phyloP scores from a whole-genome alignment of 1,140 invertebrate genomes.

The Aphaenogaster rudis region DNA sequence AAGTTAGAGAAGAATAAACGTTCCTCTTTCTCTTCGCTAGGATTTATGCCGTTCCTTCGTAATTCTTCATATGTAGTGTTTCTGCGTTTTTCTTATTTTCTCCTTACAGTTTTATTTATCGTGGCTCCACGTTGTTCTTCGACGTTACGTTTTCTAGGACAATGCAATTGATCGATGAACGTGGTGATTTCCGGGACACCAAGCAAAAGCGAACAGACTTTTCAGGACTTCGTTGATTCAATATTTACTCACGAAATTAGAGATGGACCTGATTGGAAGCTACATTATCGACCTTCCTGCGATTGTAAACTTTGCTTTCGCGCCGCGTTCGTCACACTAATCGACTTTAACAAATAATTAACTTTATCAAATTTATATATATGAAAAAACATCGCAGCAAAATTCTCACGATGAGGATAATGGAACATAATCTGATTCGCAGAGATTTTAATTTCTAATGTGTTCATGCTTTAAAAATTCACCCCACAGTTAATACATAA shows the following conservation, averaged over 20 bases:
- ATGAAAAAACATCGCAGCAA: not conserved
- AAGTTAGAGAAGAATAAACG: not conserved
- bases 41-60: not conserved
- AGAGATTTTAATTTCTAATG: not conserved
- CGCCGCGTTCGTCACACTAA: constrained; percentile 4
- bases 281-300: constrained; percentile 10
- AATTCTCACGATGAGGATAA: not conserved
- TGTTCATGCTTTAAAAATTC: not conserved
- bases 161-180: constrained; percentile 59
- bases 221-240: constrained; percentile 40
- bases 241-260: constrained; percentile 60
- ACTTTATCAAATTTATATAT: not conserved
- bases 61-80: not conserved
- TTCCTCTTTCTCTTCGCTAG: too few relatives aligned
- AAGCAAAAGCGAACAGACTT: constrained; percentile 14
- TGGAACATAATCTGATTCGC: too few relatives aligned
- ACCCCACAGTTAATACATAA: not conserved
- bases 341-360: constrained; percentile 40
- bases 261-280: constrained; percentile 41
- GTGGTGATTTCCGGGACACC: constrained; percentile 35
- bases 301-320: constrained; percentile 40
- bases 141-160: constrained; percentile 42
- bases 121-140: constrained; percentile 1
- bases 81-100: not conserved
- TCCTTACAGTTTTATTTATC: constrained; percentile 34